Conservation (phyloP, 2,113 vertebrate species). For the Solea senegalensis region DNA sequence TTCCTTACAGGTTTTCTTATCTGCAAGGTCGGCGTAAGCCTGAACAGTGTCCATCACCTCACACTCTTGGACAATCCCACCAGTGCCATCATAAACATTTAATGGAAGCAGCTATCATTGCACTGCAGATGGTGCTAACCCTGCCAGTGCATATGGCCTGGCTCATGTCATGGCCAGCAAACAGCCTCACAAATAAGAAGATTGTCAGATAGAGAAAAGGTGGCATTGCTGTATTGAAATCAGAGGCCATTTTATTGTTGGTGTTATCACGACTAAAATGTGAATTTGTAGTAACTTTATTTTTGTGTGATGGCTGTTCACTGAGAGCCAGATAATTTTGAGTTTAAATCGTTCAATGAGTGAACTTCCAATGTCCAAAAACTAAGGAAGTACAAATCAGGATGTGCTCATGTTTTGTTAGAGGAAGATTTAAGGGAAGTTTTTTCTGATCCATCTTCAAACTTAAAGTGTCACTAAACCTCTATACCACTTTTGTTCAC, state of each 20-base stretch:
- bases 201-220: constrained; percentile 40
- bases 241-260: neutral
- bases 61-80: constrained; percentile 47
- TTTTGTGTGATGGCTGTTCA: too few relatives aligned
- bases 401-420: constrained; percentile 1
- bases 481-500: too few relatives aligned
- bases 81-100: constrained; percentile 65
- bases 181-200: constrained; percentile 56
- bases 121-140: constrained; percentile 73
- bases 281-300: too few relatives aligned
- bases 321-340: neutral
- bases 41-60: constrained; percentile 54
- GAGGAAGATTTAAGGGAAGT: neutral
- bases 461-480: too few relatives aligned
- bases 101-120: constrained; percentile 71
- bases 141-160: constrained; percentile 27
- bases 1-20: constrained; percentile 52
- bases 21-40: constrained; percentile 66
- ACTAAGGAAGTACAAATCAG: neutral
- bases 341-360: constrained; percentile 13
- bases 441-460: too few relatives aligned
- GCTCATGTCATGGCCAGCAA: constrained; percentile 63
- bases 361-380: too few relatives aligned
- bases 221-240: constrained; percentile 40
- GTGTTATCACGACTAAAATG: too few relatives aligned